phyloP scores from a whole-genome alignment of 2,888 invertebrate species.

The Monopis laevigella region DNA sequence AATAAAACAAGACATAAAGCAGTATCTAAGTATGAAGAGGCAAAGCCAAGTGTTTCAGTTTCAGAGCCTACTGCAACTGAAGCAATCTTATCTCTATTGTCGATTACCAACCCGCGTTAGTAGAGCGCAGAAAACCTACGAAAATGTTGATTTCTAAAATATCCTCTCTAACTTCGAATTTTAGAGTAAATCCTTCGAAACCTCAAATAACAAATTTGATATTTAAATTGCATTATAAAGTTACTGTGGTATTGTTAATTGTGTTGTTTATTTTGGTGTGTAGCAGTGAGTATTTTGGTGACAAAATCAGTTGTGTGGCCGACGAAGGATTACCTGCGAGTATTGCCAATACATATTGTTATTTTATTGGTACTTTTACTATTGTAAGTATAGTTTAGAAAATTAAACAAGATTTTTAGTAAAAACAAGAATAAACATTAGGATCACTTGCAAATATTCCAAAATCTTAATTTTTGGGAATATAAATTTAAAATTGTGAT shows the following conservation, averaged over 20 bases:
- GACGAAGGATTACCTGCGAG: conserved; percentile 71
- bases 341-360: conserved; percentile 89
- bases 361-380: conserved; percentile 83
- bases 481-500: too few species aligned
- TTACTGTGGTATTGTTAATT: conserved; percentile 80
- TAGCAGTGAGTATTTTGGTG: conserved; percentile 88
- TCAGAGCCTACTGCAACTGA: too few species aligned
- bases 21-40: too few species aligned
- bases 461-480: too few species aligned
- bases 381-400: conserved; percentile 73
- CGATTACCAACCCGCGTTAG: too few species aligned
- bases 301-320: conserved; percentile 89
- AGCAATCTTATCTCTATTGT: too few species aligned
- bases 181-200: conserved; percentile 67
- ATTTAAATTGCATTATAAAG: conserved; percentile 87
- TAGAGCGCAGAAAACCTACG: conserved; percentile 13
- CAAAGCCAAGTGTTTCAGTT: too few species aligned
- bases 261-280: conserved; percentile 81
- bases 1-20: too few species aligned
- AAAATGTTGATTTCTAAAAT: conserved; percentile 70
- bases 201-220: conserved; percentile 76
- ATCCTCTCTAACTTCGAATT: conserved; percentile 62
- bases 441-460: too few species aligned
- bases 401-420: too few species aligned
- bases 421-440: too few species aligned